Conservation (phyloP, 2,113 vertebrate species). For the Cheirogaleus medius region DNA sequence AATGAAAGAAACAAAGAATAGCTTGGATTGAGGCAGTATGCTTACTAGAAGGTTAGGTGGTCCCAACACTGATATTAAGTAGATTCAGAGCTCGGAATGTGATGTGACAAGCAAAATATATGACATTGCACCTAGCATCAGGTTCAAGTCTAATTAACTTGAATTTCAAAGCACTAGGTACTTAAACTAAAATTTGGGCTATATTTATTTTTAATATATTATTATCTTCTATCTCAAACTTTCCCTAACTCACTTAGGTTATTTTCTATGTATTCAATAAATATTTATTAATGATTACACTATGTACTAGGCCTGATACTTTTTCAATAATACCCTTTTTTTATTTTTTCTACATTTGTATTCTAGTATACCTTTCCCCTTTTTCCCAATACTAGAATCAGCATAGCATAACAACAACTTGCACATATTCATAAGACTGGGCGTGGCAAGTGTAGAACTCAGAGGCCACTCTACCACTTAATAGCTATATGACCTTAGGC, state of each 20-base stretch:
- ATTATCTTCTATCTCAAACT: background rate
- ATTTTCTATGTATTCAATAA: background rate
- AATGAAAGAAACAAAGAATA: background rate
- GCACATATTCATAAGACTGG: rapidly evolving
- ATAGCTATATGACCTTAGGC: background rate
- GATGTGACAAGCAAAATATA: background rate
- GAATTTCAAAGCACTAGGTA: background rate
- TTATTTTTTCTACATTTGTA: background rate
- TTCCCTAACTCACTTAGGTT: background rate
- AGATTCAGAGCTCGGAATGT: background rate
- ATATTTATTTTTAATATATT: background rate
- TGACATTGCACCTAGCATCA: background rate
- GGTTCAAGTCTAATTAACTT: background rate
- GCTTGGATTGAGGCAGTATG: background rate
- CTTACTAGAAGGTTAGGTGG: background rate
- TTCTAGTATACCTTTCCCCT: background rate
- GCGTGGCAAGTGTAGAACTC: background rate
- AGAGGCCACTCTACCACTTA: background rate
- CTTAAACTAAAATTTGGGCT: background rate
- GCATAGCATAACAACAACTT: background rate
- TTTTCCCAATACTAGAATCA: background rate
- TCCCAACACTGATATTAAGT: background rate
- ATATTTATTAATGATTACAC: background rate
- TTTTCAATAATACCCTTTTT: background rate
- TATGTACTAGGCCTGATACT: too few species aligned